phyloP scores from a whole-genome alignment of 2,888 invertebrate species.

The Ophioninae sp. region DNA sequence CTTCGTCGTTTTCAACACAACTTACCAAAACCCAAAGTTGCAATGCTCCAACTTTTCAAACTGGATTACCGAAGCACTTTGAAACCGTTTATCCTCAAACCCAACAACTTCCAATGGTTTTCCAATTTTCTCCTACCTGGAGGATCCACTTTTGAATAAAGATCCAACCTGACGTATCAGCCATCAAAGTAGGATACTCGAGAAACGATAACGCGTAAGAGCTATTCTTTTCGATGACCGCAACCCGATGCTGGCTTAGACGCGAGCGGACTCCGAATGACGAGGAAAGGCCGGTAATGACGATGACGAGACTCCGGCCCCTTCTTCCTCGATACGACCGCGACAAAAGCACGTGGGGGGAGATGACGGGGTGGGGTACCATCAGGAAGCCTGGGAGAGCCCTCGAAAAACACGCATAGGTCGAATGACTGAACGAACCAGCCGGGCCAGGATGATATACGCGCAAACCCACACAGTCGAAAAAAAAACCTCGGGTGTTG shows the following conservation, averaged over 20 bases:
- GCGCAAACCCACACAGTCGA: conserved; percentile 12
- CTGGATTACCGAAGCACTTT: too few species aligned
- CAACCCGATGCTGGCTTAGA: conserved; percentile 36
- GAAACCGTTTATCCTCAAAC: too few species aligned
- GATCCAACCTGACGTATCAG: too few species aligned
- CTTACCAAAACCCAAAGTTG: too few species aligned
- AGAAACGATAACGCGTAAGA: background rate
- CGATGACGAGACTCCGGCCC: conserved; percentile 59
- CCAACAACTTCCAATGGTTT: too few species aligned
- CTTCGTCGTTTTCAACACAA: too few species aligned
- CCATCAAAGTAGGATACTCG: background rate
- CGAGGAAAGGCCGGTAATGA: conserved; percentile 39
- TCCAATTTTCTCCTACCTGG: too few species aligned
- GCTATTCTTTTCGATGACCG: background rate
- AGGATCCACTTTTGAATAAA: too few species aligned
- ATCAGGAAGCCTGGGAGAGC: conserved; percentile 48
- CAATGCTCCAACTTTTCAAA: too few species aligned
- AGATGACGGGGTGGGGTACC: conserved; percentile 39
- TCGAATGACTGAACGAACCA: conserved; percentile 59
- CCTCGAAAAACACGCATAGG: conserved; percentile 45
- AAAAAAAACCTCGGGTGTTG: conserved; percentile 41
- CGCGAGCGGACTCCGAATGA: conserved; percentile 64
- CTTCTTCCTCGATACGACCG: conserved; percentile 54
- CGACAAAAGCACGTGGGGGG: conserved; percentile 49
- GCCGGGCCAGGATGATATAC: background rate